Conservation (phyloP, 2,888 invertebrate species). For the Diadegma fenestrale region DNA sequence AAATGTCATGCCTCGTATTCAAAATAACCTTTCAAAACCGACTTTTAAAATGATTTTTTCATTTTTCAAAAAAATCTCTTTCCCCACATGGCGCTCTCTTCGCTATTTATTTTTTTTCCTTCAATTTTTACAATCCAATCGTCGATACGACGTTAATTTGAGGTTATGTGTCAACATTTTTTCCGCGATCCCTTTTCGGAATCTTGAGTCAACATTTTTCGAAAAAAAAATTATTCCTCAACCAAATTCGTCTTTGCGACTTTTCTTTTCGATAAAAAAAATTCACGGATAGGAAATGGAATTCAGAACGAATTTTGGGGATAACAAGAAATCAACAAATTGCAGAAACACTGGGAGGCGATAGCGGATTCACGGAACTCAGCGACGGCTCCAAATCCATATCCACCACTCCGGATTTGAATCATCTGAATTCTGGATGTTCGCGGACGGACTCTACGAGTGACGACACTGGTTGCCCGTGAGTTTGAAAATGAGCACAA, state of each 20-base stretch:
- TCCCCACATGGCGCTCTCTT: neutral
- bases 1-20: slow-evolving; percentile 43
- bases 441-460: slow-evolving; percentile 81
- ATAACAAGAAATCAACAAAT: slow-evolving; percentile 7
- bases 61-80: neutral
- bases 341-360: slow-evolving; percentile 80
- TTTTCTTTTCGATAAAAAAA: neutral
- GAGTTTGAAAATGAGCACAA: slow-evolving; percentile 69
- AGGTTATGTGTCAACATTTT: neutral
- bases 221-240: slow-evolving; percentile 18
- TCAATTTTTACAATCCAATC: neutral
- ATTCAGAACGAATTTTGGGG: neutral
- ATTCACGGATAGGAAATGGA: neutral
- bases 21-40: neutral
- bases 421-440: slow-evolving; percentile 77
- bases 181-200: neutral
- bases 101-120: neutral
- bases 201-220: neutral
- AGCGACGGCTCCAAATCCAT: slow-evolving; percentile 81
- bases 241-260: slow-evolving; percentile 38
- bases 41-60: neutral
- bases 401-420: slow-evolving; percentile 78
- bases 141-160: neutral
- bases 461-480: slow-evolving; percentile 83
- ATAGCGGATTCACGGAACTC: slow-evolving; percentile 81